A percentile compares a stretch with the other conserved stretches of the same genome.
Conservation (phyloP, 2,113 vertebrate species). For the Siniperca chuatsi region DNA sequence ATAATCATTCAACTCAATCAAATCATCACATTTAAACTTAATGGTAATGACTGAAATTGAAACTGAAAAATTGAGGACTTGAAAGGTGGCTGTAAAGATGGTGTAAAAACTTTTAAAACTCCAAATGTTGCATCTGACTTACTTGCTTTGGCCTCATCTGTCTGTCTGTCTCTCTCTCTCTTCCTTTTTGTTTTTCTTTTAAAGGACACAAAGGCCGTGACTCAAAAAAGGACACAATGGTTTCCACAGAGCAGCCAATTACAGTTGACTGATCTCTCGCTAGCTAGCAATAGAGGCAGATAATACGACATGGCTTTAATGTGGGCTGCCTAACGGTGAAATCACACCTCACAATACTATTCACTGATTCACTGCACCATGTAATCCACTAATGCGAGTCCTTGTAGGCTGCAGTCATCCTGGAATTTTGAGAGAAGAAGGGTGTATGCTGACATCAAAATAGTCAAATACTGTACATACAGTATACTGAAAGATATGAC, state of each 20-base stretch:
- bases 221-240: slow-evolving; percentile 15
- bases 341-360: slow-evolving; percentile 5
- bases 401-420: neutral
- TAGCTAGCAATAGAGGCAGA: slow-evolving; percentile 2
- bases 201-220: slow-evolving; percentile 22
- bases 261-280: slow-evolving; percentile 35
- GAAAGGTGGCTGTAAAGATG: neutral
- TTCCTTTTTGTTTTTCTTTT: slow-evolving; percentile 2
- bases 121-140: neutral
- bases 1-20: no score
- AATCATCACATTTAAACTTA: neutral
- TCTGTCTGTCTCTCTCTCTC: neutral
- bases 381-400: neutral
- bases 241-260: slow-evolving; percentile 46
- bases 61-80: neutral
- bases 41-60: neutral
- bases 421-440: neutral
- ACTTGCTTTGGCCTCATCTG: neutral
- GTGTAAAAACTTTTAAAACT: neutral
- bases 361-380: slow-evolving; percentile 4
- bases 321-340: slow-evolving; percentile 12
- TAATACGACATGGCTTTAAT: slow-evolving; percentile 23
- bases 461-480: neutral
- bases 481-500: neutral
- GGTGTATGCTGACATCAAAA: neutral